A percentile compares a stretch with the other conserved stretches of the same genome.
These are phyloP conservation scores for Platycheirus albimanus DNA, from an alignment of 2,888 invertebrate genomes.

Conservation along the genomic window DNA sequence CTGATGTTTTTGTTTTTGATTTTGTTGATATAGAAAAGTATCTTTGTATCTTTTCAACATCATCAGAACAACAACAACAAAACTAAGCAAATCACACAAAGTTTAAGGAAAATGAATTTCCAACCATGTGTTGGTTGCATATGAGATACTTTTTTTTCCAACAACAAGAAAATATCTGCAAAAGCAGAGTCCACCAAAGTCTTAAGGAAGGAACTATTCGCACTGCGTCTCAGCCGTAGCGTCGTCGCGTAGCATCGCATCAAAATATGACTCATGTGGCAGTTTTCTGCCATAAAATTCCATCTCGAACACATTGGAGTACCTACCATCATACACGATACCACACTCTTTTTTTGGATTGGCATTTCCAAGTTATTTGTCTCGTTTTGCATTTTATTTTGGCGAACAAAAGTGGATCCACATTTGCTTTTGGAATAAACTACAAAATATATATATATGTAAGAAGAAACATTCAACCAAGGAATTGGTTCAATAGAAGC, in stretches of 20 bases:
- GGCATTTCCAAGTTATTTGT: conserved; percentile 47
- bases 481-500: conserved; percentile 35
- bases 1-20: conserved; percentile 18
- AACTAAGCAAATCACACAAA: conserved; percentile 50
- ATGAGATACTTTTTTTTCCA: not conserved
- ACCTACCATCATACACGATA: too few relatives aligned
- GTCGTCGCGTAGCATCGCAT: too few relatives aligned
- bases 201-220: conserved; percentile 17
- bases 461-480: not conserved
- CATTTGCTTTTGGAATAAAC: conserved; percentile 26
- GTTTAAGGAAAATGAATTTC: conserved; percentile 30
- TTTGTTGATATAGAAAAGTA: conserved; percentile 35
- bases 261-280: conserved; percentile 45
- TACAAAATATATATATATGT: not conserved
- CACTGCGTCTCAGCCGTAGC: not conserved
- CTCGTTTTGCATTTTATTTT: conserved; percentile 52
- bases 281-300: conserved; percentile 17
- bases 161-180: conserved; percentile 4
- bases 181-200: conserved; percentile 12
- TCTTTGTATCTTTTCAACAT: conserved; percentile 33
- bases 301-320: not conserved
- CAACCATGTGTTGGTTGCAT: not conserved
- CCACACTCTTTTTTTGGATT: conserved; percentile 10
- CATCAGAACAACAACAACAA: conserved; percentile 31
- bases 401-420: conserved; percentile 33